Conservation (phyloP, 1,140 invertebrate genomes). For the Anthonomus grandis region DNA sequence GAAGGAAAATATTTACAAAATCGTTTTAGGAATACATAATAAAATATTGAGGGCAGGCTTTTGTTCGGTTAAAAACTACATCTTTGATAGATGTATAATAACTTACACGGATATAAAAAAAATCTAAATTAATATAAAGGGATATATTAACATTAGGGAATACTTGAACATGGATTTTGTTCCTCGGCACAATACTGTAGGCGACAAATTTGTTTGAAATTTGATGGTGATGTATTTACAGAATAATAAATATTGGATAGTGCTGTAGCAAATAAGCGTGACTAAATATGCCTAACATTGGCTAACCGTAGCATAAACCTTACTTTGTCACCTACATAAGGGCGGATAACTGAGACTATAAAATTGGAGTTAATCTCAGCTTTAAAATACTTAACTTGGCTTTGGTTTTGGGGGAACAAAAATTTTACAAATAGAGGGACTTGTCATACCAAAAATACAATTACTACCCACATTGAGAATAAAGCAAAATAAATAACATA, state of each 20-base stretch:
- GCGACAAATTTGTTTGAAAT: too few relatives aligned
- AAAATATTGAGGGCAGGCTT: neutral
- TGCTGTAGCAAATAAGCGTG: too few relatives aligned
- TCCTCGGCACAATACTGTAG: too few relatives aligned
- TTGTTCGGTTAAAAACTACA: slow-evolving; percentile 21
- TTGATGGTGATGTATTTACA: too few relatives aligned
- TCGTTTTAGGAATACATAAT: slow-evolving; percentile 13
- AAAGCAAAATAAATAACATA: slow-evolving; percentile 12
- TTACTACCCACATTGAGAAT: slow-evolving; percentile 9
- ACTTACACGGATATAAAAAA: slow-evolving; percentile 20
- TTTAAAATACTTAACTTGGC: slow-evolving; percentile 16
- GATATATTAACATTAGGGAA: slow-evolving; percentile 28
- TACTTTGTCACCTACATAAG: too few relatives aligned
- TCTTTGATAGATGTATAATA: slow-evolving; percentile 19
- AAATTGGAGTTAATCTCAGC: neutral
- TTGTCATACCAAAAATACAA: slow-evolving; percentile 20
- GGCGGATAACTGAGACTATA: too few relatives aligned
- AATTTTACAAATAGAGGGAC: slow-evolving; percentile 8
- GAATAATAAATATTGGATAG: too few relatives aligned
- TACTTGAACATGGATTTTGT: slow-evolving; percentile 16
- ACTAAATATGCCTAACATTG: too few relatives aligned
- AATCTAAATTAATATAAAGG: slow-evolving; percentile 13
- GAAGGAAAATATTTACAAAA: slow-evolving; percentile 19
- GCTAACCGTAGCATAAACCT: too few relatives aligned
- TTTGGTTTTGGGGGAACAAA: slow-evolving; percentile 16